Conservation (phyloP, 2,113 vertebrate species). For the Rissa tridactyla region DNA sequence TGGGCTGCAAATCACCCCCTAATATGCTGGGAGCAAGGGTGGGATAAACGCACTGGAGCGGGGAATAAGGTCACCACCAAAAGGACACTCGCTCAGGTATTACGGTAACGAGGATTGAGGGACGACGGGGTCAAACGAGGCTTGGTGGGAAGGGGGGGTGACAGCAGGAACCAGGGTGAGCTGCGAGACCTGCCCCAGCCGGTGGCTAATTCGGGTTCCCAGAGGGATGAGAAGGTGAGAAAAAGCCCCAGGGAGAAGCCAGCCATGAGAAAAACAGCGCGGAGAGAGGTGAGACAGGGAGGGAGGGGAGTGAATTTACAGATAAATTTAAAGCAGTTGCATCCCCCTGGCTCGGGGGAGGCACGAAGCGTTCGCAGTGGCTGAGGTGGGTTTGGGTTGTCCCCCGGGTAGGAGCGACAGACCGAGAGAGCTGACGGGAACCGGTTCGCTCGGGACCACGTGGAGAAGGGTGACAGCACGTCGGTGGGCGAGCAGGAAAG, state of each 20-base stretch:
- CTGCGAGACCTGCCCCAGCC: not conserved
- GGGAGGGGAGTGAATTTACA: not conserved
- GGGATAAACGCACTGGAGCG: not conserved
- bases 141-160: rapidly evolving
- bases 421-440: not conserved
- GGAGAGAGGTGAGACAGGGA: not conserved
- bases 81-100: not conserved
- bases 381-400: not conserved
- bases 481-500: not conserved
- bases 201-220: not conserved
- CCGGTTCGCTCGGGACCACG: rapidly evolving
- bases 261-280: rapidly evolving
- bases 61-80: not conserved
- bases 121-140: not conserved
- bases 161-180: not conserved
- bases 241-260: not conserved
- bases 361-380: not conserved
- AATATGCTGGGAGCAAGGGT: not conserved
- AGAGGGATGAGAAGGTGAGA: not conserved
- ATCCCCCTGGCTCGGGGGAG: not conserved
- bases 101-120: rapidly evolving
- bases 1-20: not conserved
- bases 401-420: rapidly evolving
- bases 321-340: not conserved
- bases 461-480: not conserved